Conservation (phyloP, 2,113 vertebrate species). For the Candoia aspera region DNA sequence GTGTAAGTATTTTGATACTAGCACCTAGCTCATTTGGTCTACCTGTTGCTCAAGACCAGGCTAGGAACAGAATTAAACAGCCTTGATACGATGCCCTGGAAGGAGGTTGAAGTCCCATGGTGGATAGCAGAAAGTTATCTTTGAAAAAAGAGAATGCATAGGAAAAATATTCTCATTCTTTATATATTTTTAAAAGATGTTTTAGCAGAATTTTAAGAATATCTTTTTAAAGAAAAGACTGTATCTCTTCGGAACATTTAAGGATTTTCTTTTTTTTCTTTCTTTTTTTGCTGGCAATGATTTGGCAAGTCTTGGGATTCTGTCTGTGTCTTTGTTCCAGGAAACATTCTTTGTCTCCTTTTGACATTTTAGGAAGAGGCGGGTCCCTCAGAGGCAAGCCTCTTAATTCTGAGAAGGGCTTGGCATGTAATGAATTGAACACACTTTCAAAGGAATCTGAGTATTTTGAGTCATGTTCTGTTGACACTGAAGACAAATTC, state of each 20-base stretch:
- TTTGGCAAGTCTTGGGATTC: neutral
- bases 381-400: constrained; percentile 34
- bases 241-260: neutral
- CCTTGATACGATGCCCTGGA: constrained; percentile 2
- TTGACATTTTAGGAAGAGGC: constrained; percentile 51
- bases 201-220: constrained; percentile 35
- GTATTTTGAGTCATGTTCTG: neutral
- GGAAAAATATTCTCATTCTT: neutral
- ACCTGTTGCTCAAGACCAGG: neutral
- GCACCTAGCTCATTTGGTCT: neutral
- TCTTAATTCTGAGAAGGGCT: constrained; percentile 19
- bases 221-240: constrained; percentile 1
- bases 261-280: neutral
- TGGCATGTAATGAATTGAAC: constrained; percentile 23
- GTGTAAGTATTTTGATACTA: neutral
- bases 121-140: neutral
- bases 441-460: neutral
- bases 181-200: constrained; percentile 20
- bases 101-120: neutral
- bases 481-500: constrained; percentile 1
- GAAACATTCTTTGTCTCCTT: constrained; percentile 16
- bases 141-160: neutral
- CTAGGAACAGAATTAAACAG: neutral
- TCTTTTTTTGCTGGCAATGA: constrained; percentile 19
- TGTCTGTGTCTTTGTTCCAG: constrained; percentile 38